A percentile compares a stretch with the other conserved stretches of the same genome.
Conservation (phyloP, 2,888 invertebrate species). For the Megaustenia siamemsis region DNA sequence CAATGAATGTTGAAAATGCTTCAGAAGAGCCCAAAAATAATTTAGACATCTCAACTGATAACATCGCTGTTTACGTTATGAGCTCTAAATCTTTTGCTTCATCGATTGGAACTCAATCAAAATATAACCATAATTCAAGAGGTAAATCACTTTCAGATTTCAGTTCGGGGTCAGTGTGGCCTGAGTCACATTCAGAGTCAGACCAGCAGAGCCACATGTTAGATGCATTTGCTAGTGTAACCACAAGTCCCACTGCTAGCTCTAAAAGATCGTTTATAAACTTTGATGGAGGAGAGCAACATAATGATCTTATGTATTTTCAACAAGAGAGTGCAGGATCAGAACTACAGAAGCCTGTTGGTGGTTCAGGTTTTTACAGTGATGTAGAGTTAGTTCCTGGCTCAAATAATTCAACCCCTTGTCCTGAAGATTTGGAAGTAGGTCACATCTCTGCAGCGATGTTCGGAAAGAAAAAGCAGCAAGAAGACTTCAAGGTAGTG, state of each 20-base stretch:
- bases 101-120: neutral
- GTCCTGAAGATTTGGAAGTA: conserved; percentile 54
- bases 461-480: conserved; percentile 29
- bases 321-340: neutral
- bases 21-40: neutral
- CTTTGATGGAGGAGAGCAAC: neutral
- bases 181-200: neutral
- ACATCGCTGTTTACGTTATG: conserved; percentile 48
- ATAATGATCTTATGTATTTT: neutral
- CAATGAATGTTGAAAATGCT: neutral
- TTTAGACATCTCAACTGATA: conserved; percentile 30
- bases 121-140: neutral
- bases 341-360: neutral
- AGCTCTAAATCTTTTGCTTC: conserved; percentile 50
- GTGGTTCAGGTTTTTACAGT: neutral
- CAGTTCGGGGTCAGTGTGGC: neutral
- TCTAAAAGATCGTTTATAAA: neutral
- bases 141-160: neutral
- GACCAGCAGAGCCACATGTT: neutral
- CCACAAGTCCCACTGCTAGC: neutral
- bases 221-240: neutral
- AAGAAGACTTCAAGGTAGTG: neutral
- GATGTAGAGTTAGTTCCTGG: neutral
- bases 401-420: conserved; percentile 50
- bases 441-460: conserved; percentile 54